Conservation (phyloP, 1,140 invertebrate species). For the Zaprionus vittiger region DNA sequence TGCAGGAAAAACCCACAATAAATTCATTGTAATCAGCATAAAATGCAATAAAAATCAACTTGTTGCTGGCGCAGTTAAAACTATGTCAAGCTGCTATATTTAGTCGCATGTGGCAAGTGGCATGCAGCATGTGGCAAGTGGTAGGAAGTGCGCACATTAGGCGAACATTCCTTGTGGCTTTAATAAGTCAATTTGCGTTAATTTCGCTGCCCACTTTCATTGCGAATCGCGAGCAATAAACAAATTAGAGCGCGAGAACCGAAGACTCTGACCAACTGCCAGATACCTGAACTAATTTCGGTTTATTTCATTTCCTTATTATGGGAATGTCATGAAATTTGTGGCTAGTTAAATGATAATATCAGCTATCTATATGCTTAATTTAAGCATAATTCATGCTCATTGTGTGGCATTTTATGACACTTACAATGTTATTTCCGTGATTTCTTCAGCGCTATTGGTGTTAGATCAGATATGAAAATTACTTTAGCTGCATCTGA, state of each 20-base stretch:
- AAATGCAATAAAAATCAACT: slow-evolving; percentile 54
- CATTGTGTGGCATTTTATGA: not conserved
- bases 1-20: slow-evolving; percentile 36
- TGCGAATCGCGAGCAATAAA: slow-evolving; percentile 4
- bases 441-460: not conserved
- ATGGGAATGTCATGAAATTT: not conserved
- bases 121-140: not conserved
- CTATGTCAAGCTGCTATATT: slow-evolving; percentile 45
- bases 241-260: not conserved
- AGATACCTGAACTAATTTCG: not conserved
- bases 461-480: not conserved
- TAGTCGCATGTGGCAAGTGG: slow-evolving; percentile 40
- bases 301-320: not conserved
- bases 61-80: slow-evolving; percentile 34
- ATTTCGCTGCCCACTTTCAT: slow-evolving; percentile 8
- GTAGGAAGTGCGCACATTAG: slow-evolving; percentile 8
- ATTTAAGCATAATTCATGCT: not conserved
- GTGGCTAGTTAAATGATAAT: no score
- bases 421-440: not conserved
- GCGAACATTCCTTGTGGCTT: slow-evolving; percentile 25
- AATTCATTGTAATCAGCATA: slow-evolving; percentile 71
- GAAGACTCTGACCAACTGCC: not conserved
- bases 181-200: slow-evolving; percentile 24
- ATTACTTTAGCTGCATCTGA: not conserved
- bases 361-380: not conserved